Percentiles rank a stretch among this genome's conserved stretches.
Conservation (phyloP, 2,888 invertebrate genomes). For the Drymonia ruficornis region DNA sequence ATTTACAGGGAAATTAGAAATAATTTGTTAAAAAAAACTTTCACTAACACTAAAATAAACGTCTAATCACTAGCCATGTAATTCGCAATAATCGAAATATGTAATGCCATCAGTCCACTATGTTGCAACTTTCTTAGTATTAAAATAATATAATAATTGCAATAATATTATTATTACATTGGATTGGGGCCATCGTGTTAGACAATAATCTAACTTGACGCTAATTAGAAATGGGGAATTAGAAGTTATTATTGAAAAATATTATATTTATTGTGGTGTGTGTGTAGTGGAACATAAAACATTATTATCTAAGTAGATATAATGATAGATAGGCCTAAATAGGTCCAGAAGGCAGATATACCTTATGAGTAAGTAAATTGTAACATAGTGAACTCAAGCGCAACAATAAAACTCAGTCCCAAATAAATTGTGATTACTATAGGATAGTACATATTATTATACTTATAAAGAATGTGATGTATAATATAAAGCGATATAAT, state of each 20-base stretch:
- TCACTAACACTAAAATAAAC: slow-evolving; percentile 72
- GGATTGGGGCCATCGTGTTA: not conserved
- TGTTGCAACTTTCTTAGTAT: slow-evolving; percentile 24
- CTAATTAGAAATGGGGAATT: too few relatives aligned
- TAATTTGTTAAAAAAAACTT: slow-evolving; percentile 59
- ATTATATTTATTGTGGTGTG: too few relatives aligned
- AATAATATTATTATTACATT: too few relatives aligned
- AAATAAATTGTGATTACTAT: slow-evolving; percentile 36
- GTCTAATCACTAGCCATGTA: slow-evolving; percentile 84
- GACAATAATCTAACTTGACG: too few relatives aligned
- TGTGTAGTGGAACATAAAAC: too few relatives aligned
- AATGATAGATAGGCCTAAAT: too few relatives aligned
- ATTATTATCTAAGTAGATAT: too few relatives aligned
- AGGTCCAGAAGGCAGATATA: too few relatives aligned
- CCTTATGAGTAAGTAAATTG: too few relatives aligned
- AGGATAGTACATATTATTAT: slow-evolving; percentile 25
- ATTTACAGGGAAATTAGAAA: slow-evolving; percentile 64
- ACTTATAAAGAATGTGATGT: slow-evolving; percentile 29
- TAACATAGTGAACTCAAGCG: slow-evolving; percentile 38
- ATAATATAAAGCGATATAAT: slow-evolving; percentile 13
- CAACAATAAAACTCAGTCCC: slow-evolving; percentile 49
- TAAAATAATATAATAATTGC: too few relatives aligned
- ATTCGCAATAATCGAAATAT: slow-evolving; percentile 70
- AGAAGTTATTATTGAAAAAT: too few relatives aligned
- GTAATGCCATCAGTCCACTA: slow-evolving; percentile 32